phyloP scores from a whole-genome alignment of 2,888 invertebrate species.

The Phytoseiulus persimilis region DNA sequence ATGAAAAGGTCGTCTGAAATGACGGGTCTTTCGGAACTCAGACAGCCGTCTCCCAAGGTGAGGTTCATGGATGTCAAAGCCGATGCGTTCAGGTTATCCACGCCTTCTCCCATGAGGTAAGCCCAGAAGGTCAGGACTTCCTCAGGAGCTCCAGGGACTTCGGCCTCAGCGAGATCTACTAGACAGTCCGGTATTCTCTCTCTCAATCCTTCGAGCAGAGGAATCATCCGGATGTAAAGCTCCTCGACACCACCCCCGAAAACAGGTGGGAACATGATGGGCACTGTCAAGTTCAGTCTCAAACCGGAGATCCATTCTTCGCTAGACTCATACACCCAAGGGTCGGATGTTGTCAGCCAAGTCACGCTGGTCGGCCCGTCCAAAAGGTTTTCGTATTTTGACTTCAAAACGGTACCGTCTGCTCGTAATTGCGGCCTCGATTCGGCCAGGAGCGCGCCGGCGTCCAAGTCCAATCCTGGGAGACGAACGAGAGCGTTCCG shows the following conservation, averaged over 20 bases:
- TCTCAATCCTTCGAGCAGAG: background rate
- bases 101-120: background rate
- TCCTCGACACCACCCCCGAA: background rate
- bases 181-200: background rate
- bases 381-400: background rate
- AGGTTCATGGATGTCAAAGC: background rate
- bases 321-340: background rate
- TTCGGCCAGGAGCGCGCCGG: background rate
- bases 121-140: constrained; percentile 13
- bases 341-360: background rate
- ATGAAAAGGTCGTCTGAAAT: background rate
- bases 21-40: background rate
- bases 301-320: background rate
- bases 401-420: background rate
- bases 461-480: background rate
- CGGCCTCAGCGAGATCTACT: background rate
- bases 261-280: background rate
- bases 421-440: background rate
- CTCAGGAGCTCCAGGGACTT: constrained; percentile 6
- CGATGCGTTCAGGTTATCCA: background rate
- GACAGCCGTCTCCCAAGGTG: background rate
- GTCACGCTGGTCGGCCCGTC: background rate
- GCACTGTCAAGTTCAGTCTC: background rate
- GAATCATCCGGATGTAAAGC: background rate
- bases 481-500: background rate